phyloP scores from a whole-genome alignment of 2,797 vertebrate species.

The Rhabdomys pumilio region DNA sequence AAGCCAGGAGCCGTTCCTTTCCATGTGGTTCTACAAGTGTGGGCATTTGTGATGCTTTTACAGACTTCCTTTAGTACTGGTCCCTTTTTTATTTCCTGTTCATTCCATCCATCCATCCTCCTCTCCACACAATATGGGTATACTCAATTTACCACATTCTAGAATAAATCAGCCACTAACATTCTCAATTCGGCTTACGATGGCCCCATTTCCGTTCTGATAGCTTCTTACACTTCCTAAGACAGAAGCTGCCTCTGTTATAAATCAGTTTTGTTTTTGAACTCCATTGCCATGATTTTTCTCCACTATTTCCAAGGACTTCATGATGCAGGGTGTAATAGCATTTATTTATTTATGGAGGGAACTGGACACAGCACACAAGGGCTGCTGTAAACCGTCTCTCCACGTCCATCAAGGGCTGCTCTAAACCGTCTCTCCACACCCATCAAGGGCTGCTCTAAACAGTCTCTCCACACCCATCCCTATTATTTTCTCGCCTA shows the following conservation, averaged over 20 bases:
- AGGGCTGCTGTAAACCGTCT: neutral
- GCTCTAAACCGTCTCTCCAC: neutral
- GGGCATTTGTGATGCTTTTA: neutral
- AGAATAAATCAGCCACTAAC: neutral
- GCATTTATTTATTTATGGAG: neutral
- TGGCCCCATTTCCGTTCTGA: neutral
- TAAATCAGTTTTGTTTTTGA: slow-evolving; percentile 23
- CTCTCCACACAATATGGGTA: neutral
- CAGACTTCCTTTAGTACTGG: neutral
- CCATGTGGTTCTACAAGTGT: neutral
- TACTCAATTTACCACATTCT: neutral
- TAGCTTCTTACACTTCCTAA: neutral
- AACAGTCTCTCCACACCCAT: neutral
- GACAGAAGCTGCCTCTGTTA: neutral
- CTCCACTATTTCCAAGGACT: neutral
- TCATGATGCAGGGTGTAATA: neutral
- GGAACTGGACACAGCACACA: neutral
- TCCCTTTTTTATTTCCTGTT: neutral
- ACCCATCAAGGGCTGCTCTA: neutral
- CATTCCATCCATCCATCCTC: neutral
- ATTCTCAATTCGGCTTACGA: neutral
- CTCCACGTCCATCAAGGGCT: too few relatives aligned
- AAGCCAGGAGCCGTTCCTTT: too few relatives aligned
- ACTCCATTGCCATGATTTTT: neutral
- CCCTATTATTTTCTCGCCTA: slow-evolving; percentile 22